phyloP scores from a whole-genome alignment of 2,113 vertebrate species.

The Channa maculata region DNA sequence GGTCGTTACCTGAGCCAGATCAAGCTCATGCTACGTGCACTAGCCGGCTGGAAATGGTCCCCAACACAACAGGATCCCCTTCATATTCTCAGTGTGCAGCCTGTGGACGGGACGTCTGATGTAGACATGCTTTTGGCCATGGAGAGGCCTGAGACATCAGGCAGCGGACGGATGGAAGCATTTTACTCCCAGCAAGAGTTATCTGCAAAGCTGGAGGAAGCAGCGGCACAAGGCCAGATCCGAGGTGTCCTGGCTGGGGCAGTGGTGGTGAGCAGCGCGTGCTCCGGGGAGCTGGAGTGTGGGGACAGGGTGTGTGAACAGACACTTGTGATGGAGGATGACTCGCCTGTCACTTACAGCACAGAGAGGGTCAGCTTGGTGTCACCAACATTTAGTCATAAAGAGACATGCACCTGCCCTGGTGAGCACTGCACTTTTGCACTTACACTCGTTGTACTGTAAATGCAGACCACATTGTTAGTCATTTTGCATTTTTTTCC shows the following conservation, averaged over 20 bases:
- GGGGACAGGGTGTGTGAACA: conserved; percentile 91
- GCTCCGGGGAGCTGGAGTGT: conserved; percentile 90
- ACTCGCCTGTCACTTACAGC: conserved; percentile 89
- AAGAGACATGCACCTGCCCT: conserved; percentile 89
- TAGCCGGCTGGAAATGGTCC: conserved; percentile 73
- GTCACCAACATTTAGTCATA: conserved; percentile 88
- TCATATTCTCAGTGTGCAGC: conserved; percentile 91
- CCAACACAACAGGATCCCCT: conserved; percentile 88
- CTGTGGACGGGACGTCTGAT: conserved; percentile 82
- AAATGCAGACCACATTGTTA: background rate
- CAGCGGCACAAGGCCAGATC: conserved; percentile 82
- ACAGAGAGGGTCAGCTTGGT: conserved; percentile 93
- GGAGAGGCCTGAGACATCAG: conserved; percentile 82
- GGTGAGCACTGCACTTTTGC: conserved; percentile 77
- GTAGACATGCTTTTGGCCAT: conserved; percentile 93
- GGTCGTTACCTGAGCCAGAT: conserved; percentile 90
- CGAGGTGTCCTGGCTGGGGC: conserved; percentile 87
- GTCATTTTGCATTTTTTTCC: background rate
- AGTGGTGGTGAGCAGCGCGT: conserved; percentile 87
- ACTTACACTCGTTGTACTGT: background rate
- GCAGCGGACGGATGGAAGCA: conserved; percentile 58
- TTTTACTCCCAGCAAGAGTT: conserved; percentile 90
- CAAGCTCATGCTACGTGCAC: conserved; percentile 84
- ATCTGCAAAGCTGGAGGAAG: conserved; percentile 88
- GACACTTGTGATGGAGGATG: conserved; percentile 86